phyloP scores from a whole-genome alignment of 2,797 vertebrate genomes.

The Anniella stebbinsi region DNA sequence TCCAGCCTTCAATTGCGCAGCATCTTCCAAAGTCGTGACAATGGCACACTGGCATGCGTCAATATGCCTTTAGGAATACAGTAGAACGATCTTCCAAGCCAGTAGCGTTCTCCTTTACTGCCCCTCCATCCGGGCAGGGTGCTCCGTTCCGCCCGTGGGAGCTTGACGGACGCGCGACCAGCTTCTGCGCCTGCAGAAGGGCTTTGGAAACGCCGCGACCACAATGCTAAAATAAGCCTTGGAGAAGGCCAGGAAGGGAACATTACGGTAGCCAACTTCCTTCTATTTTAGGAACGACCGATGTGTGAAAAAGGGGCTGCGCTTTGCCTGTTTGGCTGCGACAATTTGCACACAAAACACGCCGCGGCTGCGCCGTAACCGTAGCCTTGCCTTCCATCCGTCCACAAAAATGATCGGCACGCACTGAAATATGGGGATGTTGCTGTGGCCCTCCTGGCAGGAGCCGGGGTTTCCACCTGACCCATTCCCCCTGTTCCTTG shows the following conservation, averaged over 20 bases:
- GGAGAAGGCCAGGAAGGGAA: background rate
- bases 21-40: no score
- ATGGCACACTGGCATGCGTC: no score
- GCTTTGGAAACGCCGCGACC: background rate
- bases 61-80: no score
- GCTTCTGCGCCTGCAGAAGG: background rate
- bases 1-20: no score
- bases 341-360: background rate
- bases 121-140: no score
- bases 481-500: no score
- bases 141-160: no score
- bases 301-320: background rate
- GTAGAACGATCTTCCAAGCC: no score
- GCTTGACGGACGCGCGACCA: no score
- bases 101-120: no score
- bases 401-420: background rate
- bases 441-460: no score
- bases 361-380: background rate
- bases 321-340: background rate
- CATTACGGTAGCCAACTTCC: background rate
- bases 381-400: background rate
- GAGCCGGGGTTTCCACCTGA: no score
- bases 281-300: background rate
- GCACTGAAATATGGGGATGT: background rate
- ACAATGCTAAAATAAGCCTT: background rate